These are phyloP conservation scores for Atta cephalotes DNA, from an alignment of 1,140 invertebrate species.

Conservation along the genomic window DNA sequence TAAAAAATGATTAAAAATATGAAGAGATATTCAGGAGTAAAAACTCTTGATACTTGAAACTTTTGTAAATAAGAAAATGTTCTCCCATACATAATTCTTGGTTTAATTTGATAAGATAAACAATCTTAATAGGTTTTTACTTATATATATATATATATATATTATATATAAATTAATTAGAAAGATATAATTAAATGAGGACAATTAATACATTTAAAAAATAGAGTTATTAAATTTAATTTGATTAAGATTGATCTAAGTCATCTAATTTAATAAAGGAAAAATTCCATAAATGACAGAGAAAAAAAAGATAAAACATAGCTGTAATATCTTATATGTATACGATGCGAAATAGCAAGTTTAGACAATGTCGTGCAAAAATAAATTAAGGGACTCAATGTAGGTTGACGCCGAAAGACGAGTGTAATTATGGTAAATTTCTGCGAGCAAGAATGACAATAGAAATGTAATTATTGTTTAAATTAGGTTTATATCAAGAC, in stretches of 20 bases:
- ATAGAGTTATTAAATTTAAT: too few relatives aligned
- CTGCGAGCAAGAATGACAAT: constrained; percentile 6
- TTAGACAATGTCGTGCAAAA: constrained; percentile 21
- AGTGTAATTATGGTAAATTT: constrained; percentile 15
- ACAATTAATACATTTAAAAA: not conserved
- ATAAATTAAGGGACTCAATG: constrained; percentile 20
- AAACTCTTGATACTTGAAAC: not conserved
- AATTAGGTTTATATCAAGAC: constrained; percentile 38
- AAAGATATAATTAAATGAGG: not conserved
- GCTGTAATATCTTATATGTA: not conserved
- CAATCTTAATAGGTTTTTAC: not conserved
- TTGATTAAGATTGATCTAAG: not conserved
- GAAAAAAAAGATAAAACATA: not conserved
- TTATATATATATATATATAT: not conserved
- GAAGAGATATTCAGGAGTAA: not conserved
- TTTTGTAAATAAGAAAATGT: not conserved
- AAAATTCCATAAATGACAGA: not conserved
- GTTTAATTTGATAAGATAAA: not conserved
- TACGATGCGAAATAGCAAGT: not conserved
- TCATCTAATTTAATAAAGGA: constrained; percentile 3
- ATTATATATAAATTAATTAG: not conserved
- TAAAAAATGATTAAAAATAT: not conserved
- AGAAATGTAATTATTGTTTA: constrained; percentile 34
- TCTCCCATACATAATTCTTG: not conserved
- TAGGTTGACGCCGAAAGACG: constrained; percentile 23